A percentile compares a stretch with the other conserved stretches of the same genome.
Conservation (phyloP, 1,140 invertebrate genomes). For the Ceratitis capitata region DNA sequence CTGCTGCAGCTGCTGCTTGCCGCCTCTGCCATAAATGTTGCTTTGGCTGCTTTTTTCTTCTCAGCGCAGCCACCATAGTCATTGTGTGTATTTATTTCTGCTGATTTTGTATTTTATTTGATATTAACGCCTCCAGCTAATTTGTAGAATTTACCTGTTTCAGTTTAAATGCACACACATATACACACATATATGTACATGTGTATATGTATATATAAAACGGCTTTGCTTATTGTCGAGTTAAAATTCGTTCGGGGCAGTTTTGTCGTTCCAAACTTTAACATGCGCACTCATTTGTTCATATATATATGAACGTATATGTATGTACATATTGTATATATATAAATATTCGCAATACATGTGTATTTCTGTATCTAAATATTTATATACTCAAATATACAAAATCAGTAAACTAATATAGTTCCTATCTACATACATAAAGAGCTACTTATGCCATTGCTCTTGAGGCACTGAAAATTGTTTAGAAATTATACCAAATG, state of each 20-base stretch:
- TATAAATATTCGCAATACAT: no score
- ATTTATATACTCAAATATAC: no score
- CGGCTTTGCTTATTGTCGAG: constrained; percentile 15
- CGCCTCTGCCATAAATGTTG: constrained; percentile 19
- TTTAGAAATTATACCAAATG: no score
- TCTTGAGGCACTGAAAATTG: no score
- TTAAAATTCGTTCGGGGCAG: constrained; percentile 7
- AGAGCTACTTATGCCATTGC: no score
- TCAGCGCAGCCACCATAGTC: not conserved
- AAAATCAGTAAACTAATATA: no score
- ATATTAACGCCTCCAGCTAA: constrained; percentile 32
- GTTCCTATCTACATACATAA: no score
- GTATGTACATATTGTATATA: no score
- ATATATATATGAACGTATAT: not conserved
- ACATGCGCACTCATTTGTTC: not conserved
- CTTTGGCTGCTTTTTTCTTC: constrained; percentile 21
- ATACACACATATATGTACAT: no score
- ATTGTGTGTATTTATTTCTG: constrained; percentile 41
- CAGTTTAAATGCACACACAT: constrained; percentile 23
- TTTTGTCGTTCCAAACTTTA: constrained; percentile 2
- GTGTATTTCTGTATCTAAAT: no score
- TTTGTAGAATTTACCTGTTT: constrained; percentile 34
- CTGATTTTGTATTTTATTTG: constrained; percentile 36
- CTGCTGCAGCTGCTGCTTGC: no score
- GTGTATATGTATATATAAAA: no score